Percentiles rank a stretch among this genome's conserved stretches.
phyloP scores from a whole-genome alignment of 1,140 invertebrate species.

The Anadara kagoshimensis region DNA sequence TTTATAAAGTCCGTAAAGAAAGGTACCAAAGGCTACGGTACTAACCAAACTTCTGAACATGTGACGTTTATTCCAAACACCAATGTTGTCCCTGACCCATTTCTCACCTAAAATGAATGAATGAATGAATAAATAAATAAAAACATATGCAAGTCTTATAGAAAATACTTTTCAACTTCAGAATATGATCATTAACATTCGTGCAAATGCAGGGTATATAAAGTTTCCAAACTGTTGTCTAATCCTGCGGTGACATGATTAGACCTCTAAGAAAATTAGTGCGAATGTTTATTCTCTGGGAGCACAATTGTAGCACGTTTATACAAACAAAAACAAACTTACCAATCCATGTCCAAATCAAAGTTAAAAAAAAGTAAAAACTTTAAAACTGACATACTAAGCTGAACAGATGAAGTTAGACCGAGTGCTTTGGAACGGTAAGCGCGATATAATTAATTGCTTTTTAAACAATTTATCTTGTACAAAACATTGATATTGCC shows the following conservation, averaged over 20 bases:
- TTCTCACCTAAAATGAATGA: conserved; percentile 2
- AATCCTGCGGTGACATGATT: background rate
- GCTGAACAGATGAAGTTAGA: too few relatives aligned
- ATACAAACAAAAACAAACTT: too few relatives aligned
- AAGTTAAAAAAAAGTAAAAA: too few relatives aligned
- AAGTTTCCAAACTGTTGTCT: background rate
- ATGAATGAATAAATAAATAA: background rate
- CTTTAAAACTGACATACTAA: too few relatives aligned
- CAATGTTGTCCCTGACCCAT: conserved; percentile 29
- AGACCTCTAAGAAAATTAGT: too few relatives aligned
- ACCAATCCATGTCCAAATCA: too few relatives aligned
- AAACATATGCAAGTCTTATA: conserved; percentile 3
- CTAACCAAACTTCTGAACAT: conserved; percentile 18
- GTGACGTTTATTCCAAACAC: conserved; percentile 26
- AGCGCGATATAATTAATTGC: too few relatives aligned
- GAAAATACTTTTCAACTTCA: conserved; percentile 14
- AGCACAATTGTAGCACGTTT: too few relatives aligned
- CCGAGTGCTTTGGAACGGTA: too few relatives aligned
- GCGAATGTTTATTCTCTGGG: too few relatives aligned
- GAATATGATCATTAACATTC: conserved; percentile 8
- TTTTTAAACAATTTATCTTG: too few relatives aligned
- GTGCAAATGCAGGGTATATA: background rate
- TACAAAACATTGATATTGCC: too few relatives aligned
- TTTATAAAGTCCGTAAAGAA: background rate
- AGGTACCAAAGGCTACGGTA: conserved; percentile 10